phyloP scores from a whole-genome alignment of 2,797 vertebrate genomes.

The Betta splendens region DNA sequence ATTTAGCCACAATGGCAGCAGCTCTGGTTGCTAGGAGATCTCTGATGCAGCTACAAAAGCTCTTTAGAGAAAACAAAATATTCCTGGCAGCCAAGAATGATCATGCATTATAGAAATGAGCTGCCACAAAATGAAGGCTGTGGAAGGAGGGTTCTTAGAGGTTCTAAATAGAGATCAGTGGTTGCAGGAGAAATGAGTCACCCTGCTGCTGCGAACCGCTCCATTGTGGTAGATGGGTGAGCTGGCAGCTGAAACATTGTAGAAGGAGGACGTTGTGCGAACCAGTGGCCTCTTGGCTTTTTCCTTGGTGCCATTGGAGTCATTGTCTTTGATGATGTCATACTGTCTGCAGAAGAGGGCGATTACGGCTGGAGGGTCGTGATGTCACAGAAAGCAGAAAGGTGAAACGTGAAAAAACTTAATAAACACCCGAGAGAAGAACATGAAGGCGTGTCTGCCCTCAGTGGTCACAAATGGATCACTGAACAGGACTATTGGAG shows the following conservation, averaged over 20 bases:
- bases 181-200: constrained; percentile 50
- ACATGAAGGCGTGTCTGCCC: not conserved
- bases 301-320: constrained; percentile 91
- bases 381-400: not conserved
- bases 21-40: constrained; percentile 68
- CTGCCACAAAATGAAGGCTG: not conserved
- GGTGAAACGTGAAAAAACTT: not conserved
- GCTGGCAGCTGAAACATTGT: constrained; percentile 80
- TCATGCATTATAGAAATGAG: constrained; percentile 16
- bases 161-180: constrained; percentile 4
- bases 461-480: not conserved
- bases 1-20: constrained; percentile 53
- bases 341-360: constrained; percentile 97
- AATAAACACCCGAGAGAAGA: not conserved
- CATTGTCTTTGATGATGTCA: constrained; percentile 98
- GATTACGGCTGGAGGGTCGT: constrained; percentile 86
- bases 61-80: constrained; percentile 38
- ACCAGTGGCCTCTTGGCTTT: constrained; percentile 90
- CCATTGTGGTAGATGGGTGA: constrained; percentile 86
- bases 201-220: constrained; percentile 85
- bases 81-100: constrained; percentile 20
- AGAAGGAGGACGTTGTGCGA: constrained; percentile 81
- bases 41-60: constrained; percentile 45
- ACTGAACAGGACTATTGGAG: not conserved
- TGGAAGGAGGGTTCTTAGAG: not conserved